Evolutionary conservation across 1,140 invertebrate species (phyloP).

Genomic region (Paraescarpia echinospica): DNA sequence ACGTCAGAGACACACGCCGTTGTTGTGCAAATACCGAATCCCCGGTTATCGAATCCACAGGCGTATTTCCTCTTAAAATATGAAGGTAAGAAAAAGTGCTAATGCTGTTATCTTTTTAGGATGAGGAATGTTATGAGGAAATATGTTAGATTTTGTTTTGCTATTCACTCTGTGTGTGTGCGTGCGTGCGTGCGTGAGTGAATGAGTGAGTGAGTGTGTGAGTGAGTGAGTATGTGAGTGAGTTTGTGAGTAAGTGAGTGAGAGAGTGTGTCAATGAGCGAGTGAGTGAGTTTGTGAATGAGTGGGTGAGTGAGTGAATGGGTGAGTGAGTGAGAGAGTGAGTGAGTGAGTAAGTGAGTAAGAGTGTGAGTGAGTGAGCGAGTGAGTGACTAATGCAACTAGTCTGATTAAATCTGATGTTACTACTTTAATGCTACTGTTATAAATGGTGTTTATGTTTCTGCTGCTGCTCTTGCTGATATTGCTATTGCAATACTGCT

Average conservation of each 20-base stretch:
- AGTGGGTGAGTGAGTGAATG: too few species aligned
- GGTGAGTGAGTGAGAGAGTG: too few species aligned
- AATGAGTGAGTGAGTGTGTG: not conserved
- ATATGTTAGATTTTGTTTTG: not conserved
- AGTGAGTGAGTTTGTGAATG: too few species aligned
- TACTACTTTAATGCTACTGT: not conserved
- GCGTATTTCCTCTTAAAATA: conserved; percentile 15
- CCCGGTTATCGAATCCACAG: not conserved
- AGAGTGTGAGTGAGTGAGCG: too few species aligned
- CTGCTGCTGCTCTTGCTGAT: not conserved
- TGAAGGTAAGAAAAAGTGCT: not conserved
- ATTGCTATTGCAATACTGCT: not conserved
- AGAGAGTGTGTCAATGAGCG: not conserved
- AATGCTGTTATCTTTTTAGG: not conserved
- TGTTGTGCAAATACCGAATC: not conserved
- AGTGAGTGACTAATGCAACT: not conserved
- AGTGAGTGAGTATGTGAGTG: not conserved
- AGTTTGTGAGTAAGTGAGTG: not conserved
- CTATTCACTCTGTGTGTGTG: not conserved
- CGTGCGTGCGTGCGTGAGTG: not conserved
- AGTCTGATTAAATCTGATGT: not conserved
- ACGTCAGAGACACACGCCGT: conserved; percentile 7
- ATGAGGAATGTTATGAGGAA: too few species aligned
- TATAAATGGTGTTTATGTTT: not conserved
- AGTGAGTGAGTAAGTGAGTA: too few species aligned